These are phyloP conservation scores for Rugalucina vietnamica DNA, from an alignment of 2,888 invertebrate genomes.

Conservation along the genomic window DNA sequence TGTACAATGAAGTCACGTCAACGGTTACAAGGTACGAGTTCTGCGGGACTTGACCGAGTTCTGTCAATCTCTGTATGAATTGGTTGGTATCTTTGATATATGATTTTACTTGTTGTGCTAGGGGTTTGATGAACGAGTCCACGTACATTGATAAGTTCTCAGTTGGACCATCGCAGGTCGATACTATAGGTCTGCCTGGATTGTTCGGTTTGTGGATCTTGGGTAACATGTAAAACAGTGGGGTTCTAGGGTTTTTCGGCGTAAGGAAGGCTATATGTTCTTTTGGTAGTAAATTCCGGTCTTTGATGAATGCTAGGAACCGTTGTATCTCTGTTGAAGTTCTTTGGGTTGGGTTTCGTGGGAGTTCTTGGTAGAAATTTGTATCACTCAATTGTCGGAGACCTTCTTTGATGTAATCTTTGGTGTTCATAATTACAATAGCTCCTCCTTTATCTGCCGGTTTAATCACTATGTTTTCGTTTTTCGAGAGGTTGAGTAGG, in stretches of 20 bases:
- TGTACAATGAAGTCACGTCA: background rate
- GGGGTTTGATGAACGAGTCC: background rate
- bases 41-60: background rate
- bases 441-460: conserved; percentile 27
- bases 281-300: background rate
- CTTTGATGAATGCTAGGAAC: background rate
- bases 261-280: conserved; percentile 10
- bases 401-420: conserved; percentile 25
- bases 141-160: background rate
- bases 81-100: background rate
- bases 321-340: background rate
- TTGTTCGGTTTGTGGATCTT: conserved; percentile 23
- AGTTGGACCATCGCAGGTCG: conserved; percentile 23
- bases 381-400: conserved; percentile 6
- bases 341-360: background rate
- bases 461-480: background rate
- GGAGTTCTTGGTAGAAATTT: background rate
- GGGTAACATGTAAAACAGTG: conserved; percentile 16
- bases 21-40: background rate
- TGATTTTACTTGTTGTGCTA: background rate
- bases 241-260: conserved; percentile 13
- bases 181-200: conserved; percentile 26
- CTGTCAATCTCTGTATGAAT: background rate
- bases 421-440: conserved; percentile 10
- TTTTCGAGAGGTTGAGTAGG: background rate